phyloP scores from a whole-genome alignment of 2,888 invertebrate genomes.

The Nomada hirtipes region DNA sequence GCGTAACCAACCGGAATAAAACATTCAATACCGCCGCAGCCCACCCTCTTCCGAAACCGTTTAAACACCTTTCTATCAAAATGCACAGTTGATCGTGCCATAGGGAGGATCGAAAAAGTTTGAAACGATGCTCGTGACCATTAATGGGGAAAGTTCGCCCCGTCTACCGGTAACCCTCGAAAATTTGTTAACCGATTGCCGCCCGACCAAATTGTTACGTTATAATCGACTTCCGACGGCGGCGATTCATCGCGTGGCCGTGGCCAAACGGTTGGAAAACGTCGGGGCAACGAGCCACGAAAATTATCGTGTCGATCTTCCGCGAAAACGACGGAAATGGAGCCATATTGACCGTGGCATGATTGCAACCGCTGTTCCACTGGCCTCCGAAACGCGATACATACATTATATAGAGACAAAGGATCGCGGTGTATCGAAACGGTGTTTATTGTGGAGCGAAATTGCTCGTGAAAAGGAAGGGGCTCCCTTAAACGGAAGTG shows the following conservation, averaged over 20 bases:
- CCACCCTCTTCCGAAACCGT: background rate
- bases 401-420: constrained; percentile 18
- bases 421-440: background rate
- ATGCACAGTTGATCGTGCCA: background rate
- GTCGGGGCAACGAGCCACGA: constrained; percentile 45
- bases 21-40: background rate
- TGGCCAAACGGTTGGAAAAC: constrained; percentile 33
- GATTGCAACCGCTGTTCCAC: background rate
- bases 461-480: background rate
- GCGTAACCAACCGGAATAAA: too few species aligned
- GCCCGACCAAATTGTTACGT: constrained; percentile 34
- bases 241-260: constrained; percentile 23
- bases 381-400: constrained; percentile 20
- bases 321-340: constrained; percentile 46
- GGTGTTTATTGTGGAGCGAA: constrained; percentile 13
- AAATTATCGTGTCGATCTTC: constrained; percentile 50
- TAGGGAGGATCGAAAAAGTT: constrained; percentile 7
- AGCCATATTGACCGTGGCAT: constrained; percentile 1
- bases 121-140: constrained; percentile 9
- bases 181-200: constrained; percentile 34
- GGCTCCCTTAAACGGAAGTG: background rate
- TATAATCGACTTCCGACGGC: constrained; percentile 47
- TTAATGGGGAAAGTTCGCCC: constrained; percentile 26
- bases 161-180: background rate
- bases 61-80: background rate